These are phyloP conservation scores for Hirtodrosophila histrioides DNA, from an alignment of 2,888 invertebrate species.

Conservation along the genomic window DNA sequence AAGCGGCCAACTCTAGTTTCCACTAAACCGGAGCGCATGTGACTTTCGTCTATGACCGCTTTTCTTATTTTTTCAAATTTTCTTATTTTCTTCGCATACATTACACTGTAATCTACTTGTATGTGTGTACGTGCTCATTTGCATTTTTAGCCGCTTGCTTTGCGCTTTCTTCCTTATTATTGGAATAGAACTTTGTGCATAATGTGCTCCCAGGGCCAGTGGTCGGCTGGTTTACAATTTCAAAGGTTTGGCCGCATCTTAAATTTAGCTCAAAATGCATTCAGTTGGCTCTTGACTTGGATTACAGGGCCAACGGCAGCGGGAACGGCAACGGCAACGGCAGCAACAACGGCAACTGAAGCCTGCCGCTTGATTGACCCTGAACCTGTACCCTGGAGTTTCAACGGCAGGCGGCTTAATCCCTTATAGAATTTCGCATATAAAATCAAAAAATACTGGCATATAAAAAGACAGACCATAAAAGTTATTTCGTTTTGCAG, in stretches of 20 bases:
- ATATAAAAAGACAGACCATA: conserved; percentile 56
- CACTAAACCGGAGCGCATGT: conserved; percentile 47
- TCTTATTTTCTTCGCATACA: conserved; percentile 15
- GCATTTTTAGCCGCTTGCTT: conserved; percentile 69
- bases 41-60: conserved; percentile 41
- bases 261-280: conserved; percentile 41
- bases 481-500: conserved; percentile 72
- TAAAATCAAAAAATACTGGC: conserved; percentile 47
- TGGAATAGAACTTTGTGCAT: conserved; percentile 17
- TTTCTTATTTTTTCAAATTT: conserved; percentile 28
- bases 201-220: conserved; percentile 21
- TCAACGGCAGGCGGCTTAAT: conserved; percentile 53
- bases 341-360: conserved; percentile 18
- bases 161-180: conserved; percentile 69
- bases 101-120: conserved; percentile 13
- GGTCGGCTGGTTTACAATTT: conserved; percentile 57
- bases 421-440: conserved; percentile 65
- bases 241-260: conserved; percentile 48
- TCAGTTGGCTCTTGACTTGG: conserved; percentile 25
- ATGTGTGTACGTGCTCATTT: conserved; percentile 66
- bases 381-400: conserved; percentile 49
- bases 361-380: conserved; percentile 60
- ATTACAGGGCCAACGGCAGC: conserved; percentile 19
- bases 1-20: conserved; percentile 8
- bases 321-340: too few relatives aligned